A percentile compares a stretch with the other conserved stretches of the same genome.
These are phyloP conservation scores for Drosophila kurseongensis DNA, from an alignment of 1,140 invertebrate species.

Conservation along the genomic window DNA sequence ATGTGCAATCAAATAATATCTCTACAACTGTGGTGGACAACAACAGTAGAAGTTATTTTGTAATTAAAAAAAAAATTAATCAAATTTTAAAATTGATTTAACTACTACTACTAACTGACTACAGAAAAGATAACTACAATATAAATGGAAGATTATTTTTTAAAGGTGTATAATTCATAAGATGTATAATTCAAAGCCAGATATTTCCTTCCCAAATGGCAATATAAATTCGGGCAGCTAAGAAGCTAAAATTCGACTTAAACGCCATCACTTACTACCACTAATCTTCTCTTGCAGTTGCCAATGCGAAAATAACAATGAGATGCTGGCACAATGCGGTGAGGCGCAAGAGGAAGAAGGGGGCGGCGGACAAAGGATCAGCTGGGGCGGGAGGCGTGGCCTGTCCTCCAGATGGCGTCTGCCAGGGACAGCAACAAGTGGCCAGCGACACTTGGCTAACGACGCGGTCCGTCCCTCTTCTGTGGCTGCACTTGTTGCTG, in stretches of 20 bases:
- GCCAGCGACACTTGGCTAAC: conserved; percentile 40
- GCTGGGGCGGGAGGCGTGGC: neutral
- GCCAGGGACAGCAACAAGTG: conserved; percentile 66
- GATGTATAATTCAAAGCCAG: no score
- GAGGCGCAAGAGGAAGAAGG: conserved; percentile 87
- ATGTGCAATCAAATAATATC: no score
- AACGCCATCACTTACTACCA: conserved; percentile 4
- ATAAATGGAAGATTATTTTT: neutral
- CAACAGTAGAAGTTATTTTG: no score
- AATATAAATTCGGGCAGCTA: neutral
- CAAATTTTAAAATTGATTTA: no score
- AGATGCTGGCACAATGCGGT: conserved; percentile 88
- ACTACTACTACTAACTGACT: no score
- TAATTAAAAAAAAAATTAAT: no score
- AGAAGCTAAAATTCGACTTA: conserved; percentile 12
- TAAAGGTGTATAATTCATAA: no score
- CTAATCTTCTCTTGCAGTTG: conserved; percentile 46
- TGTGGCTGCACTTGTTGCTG: conserved; percentile 51
- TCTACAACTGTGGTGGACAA: no score
- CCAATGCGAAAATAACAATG: conserved; percentile 83
- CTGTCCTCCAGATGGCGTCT: conserved; percentile 26
- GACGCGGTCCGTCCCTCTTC: conserved; percentile 30
- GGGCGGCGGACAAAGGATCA: neutral
- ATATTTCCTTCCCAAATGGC: neutral
- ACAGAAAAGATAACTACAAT: no score